Conservation (phyloP, 1,140 invertebrate genomes). For the Eciton burchellii region DNA sequence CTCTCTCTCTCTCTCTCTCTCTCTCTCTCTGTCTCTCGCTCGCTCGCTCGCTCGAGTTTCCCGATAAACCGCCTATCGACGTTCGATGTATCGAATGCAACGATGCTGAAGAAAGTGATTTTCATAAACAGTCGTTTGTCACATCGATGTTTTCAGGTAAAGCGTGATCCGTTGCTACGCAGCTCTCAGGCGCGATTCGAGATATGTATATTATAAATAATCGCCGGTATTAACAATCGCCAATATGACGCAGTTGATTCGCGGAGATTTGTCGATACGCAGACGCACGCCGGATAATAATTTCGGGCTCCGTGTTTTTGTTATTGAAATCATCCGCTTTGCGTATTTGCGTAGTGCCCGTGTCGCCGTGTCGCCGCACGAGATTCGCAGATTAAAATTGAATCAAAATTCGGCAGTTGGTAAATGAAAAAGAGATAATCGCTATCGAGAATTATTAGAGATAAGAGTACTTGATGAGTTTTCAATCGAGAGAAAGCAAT, state of each 20-base stretch:
- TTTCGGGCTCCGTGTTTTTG: neutral
- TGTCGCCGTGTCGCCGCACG: neutral
- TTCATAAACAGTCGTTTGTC: constrained; percentile 47
- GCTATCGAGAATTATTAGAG: neutral
- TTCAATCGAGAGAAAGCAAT: neutral
- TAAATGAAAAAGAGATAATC: neutral
- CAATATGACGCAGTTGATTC: neutral
- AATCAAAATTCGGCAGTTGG: neutral
- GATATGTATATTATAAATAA: neutral
- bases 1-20: too few relatives aligned
- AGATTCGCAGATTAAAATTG: neutral
- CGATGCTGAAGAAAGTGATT: constrained; percentile 29
- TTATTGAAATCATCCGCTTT: neutral
- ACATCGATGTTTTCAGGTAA: neutral
- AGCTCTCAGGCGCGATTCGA: neutral
- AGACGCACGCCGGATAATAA: neutral
- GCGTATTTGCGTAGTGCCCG: neutral
- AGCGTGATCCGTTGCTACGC: neutral
- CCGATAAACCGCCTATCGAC: constrained; percentile 34
- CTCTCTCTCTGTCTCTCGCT: too few relatives aligned
- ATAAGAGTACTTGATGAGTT: neutral
- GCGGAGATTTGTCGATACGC: neutral
- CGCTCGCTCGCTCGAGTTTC: too few relatives aligned
- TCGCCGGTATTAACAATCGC: neutral
- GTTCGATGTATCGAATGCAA: neutral